Base-by-base conservation (phyloP, 2,888 invertebrate species). In the Temnothorax rugatulus region DNA sequence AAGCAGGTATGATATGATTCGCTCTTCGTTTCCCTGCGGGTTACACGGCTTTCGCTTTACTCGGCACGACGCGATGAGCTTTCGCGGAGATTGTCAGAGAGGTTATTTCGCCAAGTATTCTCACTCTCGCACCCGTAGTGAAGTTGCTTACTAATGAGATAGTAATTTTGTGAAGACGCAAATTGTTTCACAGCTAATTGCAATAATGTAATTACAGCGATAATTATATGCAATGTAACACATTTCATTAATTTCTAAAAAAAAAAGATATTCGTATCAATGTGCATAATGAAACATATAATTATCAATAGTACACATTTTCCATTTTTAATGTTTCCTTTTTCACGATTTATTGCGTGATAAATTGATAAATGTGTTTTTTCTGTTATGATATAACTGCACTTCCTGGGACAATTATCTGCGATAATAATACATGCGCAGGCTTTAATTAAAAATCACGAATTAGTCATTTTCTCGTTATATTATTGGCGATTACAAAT, bases 1-100 rank as follows among this genome's bases (percentile, higher is more conserved):
- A 13, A 29, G n/a, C 38, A 77, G 77, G 77, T 77, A 66, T 66
- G 52, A 38, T 54, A 66, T 66, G 41, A 66, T 77, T 64, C 50
- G 34, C 50, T 38, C 18, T 64, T 64, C 64, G 50, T 52, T 64
- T 75, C 61, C 61, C 47, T 34, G 50, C 34, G 63, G 63, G 21
- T 50, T 52, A 64, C 52, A 54, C 13, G 50, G 25, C 25, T 66
- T 54, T 41, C 25, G 75, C 54, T 41, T 54, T 77, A 41, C 41
- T 52, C 41, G 34, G 2, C 21, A 44, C n/a, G 59, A 54, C 52
- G 59, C 52, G 59, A 8, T 13, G 7, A 47, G 59, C 18, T 13
- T 15, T 47, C 29, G 44, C 29, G 29, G 7, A 68, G 9, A 18
- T 29, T 47, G 44, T 68, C 47, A 29, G 21, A 69, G 69, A 69